These are phyloP conservation scores for Leptosomus discolor DNA, from an alignment of 2,113 vertebrate species.

Conservation along the genomic window DNA sequence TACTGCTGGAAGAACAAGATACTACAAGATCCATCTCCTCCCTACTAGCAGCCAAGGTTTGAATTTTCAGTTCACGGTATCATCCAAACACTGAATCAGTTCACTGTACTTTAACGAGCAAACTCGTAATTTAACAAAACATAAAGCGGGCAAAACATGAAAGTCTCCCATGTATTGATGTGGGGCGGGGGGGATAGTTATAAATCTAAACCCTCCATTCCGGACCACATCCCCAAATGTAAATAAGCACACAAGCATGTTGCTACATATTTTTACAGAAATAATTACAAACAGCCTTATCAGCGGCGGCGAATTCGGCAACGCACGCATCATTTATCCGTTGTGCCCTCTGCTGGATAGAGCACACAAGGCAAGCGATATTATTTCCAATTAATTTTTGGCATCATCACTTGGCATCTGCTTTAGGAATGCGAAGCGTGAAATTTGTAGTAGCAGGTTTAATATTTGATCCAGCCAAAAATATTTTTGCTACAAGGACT, in stretches of 20 bases:
- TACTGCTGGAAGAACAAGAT: background rate
- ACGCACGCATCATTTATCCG: conserved; percentile 47
- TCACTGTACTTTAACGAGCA: conserved; percentile 60
- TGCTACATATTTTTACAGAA: conserved; percentile 71
- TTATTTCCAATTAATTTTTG: conserved; percentile 77
- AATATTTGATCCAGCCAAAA: conserved; percentile 81
- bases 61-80: conserved; percentile 37
- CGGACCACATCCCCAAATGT: conserved; percentile 71
- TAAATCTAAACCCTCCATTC: conserved; percentile 73
- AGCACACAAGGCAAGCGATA: conserved; percentile 56
- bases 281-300: conserved; percentile 66
- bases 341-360: conserved; percentile 79
- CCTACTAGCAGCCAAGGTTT: background rate
- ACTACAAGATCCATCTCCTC: background rate
- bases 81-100: background rate
- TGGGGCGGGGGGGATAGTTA: conserved; percentile 6
- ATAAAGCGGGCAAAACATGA: background rate
- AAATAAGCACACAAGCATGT: conserved; percentile 72
- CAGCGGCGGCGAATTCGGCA: background rate
- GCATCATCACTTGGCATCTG: conserved; percentile 73
- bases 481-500: conserved; percentile 75
- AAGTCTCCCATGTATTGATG: background rate
- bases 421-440: conserved; percentile 76
- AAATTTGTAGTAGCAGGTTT: conserved; percentile 85
- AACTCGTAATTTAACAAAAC: conserved; percentile 53